These are phyloP conservation scores for Potamarius usumacintae DNA, from an alignment of 2,113 vertebrate genomes.

Conservation along the genomic window DNA sequence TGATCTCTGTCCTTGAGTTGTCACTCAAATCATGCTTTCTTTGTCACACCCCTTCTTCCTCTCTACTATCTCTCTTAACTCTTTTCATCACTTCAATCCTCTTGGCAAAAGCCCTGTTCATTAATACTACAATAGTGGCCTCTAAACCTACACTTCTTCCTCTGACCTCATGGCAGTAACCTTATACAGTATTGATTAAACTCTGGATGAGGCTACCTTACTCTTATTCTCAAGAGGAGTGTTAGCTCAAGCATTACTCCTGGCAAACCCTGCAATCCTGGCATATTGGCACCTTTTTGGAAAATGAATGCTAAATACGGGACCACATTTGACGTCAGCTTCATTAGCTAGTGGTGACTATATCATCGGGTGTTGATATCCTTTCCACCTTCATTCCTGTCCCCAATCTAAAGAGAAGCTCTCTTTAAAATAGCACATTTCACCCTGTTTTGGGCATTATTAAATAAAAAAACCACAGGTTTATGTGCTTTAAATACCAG, in stretches of 20 bases:
- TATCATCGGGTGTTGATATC: background rate
- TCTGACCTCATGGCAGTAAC: slow-evolving; percentile 3
- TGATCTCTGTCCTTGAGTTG: background rate
- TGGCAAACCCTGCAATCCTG: background rate
- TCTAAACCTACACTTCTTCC: background rate
- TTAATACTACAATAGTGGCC: slow-evolving; percentile 12
- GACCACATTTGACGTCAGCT: background rate
- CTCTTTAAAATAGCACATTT: background rate
- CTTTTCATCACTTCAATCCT: slow-evolving; percentile 20
- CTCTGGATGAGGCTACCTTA: background rate
- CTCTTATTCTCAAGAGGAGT: background rate
- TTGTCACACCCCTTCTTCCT: background rate
- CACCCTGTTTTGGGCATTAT: background rate
- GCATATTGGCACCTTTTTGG: background rate
- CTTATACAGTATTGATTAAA: background rate
- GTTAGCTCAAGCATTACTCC: background rate
- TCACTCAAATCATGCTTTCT: slow-evolving; percentile 6
- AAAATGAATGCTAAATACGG: background rate
- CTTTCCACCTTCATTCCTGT: background rate
- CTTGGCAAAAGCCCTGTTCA: slow-evolving; percentile 7
- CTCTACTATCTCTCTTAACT: background rate
- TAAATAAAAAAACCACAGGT: background rate
- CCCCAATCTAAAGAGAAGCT: background rate
- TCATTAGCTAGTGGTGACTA: background rate
- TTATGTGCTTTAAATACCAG: slow-evolving; percentile 40